phyloP scores from a whole-genome alignment of 2,888 invertebrate species.

The Lepetodrilus schrolli region DNA sequence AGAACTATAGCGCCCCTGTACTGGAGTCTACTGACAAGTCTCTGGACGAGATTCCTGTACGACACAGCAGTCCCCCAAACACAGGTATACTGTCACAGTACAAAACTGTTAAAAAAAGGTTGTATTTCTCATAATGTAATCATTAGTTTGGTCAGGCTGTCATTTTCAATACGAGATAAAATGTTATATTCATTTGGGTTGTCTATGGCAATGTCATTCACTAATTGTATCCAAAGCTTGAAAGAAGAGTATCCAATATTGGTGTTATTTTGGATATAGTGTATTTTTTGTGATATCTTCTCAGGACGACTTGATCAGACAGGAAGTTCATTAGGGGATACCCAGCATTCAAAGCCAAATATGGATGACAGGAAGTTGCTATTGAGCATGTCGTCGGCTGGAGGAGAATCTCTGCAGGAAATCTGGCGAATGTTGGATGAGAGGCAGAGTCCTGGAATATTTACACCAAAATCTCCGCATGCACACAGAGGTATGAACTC shows the following conservation, averaged over 20 bases:
- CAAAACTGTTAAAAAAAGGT: not conserved
- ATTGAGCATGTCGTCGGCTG: slow-evolving; percentile 70
- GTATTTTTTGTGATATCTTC: not conserved
- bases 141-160: not conserved
- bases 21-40: not conserved
- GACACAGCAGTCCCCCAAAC: not conserved
- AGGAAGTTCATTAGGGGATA: not conserved
- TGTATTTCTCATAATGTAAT: not conserved
- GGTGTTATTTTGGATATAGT: too few relatives aligned
- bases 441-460: slow-evolving; percentile 47
- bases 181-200: too few relatives aligned
- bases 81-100: not conserved
- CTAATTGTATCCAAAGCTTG: too few relatives aligned
- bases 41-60: not conserved
- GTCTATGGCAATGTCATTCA: too few relatives aligned
- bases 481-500: not conserved
- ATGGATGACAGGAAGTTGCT: slow-evolving; percentile 42
- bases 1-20: slow-evolving; percentile 48
- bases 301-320: not conserved
- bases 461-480: slow-evolving; percentile 39
- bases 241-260: too few relatives aligned
- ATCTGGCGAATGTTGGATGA: slow-evolving; percentile 72
- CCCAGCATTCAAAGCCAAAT: not conserved
- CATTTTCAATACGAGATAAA: not conserved
- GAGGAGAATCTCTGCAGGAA: slow-evolving; percentile 70